Evolutionary conservation across 2,797 vertebrate species (phyloP), one percentile per base, ranked within the genome.

Genomic region (Phataginus tetradactyla): DNA sequence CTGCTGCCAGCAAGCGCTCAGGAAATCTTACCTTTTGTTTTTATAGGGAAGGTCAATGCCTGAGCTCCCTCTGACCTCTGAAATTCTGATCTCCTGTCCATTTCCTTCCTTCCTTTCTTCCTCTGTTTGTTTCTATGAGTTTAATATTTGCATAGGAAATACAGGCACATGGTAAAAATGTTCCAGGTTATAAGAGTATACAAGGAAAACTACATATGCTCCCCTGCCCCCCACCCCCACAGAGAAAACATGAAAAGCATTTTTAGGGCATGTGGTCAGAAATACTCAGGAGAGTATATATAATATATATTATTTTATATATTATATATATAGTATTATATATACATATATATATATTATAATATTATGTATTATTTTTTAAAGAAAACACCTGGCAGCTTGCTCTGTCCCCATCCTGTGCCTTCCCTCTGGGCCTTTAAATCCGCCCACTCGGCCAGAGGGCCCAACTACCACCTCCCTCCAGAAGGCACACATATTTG

Each of bases 401-500:
- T 17, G 9, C 69, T 84, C 32, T 71, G 79, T 21, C 42, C 14
- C 25, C 1, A 3, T 7, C 34, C 45, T 25, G 15, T 71, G 77
- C 21, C 66, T 39, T 68, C 29, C 45, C 39, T 75, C 37, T 34
- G 39, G 27, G 61, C 92, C 94, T 88, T 72, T 29, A 20, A 49
- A 25, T 45, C 75, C 55, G 1, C 72, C 86, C 61, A 4, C 89
- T 77, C 2, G 17, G 39, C 34, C 2, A 13, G 84, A n/a, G 57
- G 32, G 25, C 77, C 79, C 18, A 20, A 12, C 23, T 1, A 61
- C 55, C 7, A 29, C 81, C 78, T 71, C 63, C 86, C 90, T 94
- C 86, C 74, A 57, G 94, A 91, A 91, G 86, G 74, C 74, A 20
- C 37, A 32, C 88, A 80, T 88, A 79, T 92, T 83, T 97, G 96